Evolutionary conservation across 2,113 vertebrate genomes (phyloP), one percentile per base, ranked within the genome.

Genomic region (Odocoileus hemionus): DNA sequence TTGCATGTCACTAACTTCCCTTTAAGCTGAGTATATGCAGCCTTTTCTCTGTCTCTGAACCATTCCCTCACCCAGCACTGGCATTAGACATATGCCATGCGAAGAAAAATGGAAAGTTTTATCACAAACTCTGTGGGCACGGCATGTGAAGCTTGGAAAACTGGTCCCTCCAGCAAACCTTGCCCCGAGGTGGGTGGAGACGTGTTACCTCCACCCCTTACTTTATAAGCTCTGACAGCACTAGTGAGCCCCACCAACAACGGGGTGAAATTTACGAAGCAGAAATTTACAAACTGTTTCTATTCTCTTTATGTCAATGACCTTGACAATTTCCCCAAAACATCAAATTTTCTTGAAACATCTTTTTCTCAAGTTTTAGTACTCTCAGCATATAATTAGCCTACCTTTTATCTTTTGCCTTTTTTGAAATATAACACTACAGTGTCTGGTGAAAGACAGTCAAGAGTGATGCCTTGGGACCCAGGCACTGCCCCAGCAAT

Each of bases 131-230:
- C 30, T 21, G n/a, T 8, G 55, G 50, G 21, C 3, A 5, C 15
- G 30, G 12, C 47, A 2, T 1, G 26, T 11, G 26, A 0, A 52
- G 25, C 26, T 21, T 43, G 52, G 47, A 19, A 17, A 4, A 15
- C 30, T 2, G 33, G 25, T 23, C 50, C 50, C 26, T 55, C 55
- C 12, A 1, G 25, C 21, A 76, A 13, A 12, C 15, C 70, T 4
- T 21, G 55, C 3, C 23, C 19, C 3, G 11, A 52, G 21, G 30
- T 39, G 5, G n/a, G 67, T 4, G 6, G n/a, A 54, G 74, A n/a
- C 3, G 0, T 5, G 45, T 11, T 57, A 4, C 60, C 36, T 16
- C 28, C 15, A 4, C 13, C 3, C 1, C 16, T 8, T 9, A 1
- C 7, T 3, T 54, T 5, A 0, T 2, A 2, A 61, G 9, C 39